Evolutionary conservation across 2,113 vertebrate genomes (phyloP), one percentile per base, ranked within the genome.

Genomic region (Thymallus thymallus): DNA sequence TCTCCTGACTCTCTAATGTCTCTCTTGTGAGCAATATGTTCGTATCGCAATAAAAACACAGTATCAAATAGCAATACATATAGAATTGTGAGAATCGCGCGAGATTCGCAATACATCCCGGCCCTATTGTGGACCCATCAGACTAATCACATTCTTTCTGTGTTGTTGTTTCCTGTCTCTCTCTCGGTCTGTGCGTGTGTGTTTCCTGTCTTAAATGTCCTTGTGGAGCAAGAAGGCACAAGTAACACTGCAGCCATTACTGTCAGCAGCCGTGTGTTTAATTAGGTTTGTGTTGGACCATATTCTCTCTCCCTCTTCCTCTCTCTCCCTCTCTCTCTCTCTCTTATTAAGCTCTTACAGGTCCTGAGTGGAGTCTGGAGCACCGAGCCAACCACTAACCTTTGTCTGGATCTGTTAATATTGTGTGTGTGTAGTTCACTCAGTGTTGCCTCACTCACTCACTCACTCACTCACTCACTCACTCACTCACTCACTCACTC

Each of bases 211-310:
- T 14, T 5, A 23, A 41, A 16, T 48, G 60, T 55, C 60, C 68
- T 69, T 55, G 16, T 46, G 68, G 74, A 60, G 32, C 29, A 41
- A 41, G 35, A 41, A 16, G 20, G 1, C 16, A 68, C 41, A 58
- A 71, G 64, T 51, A 63, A n/a, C 14, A 35, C 67, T 51, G 60
- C 18, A 30, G 68, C 66, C 74, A 75, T 63, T 75, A 75, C 61
- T 29, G 58, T 24, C 60, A 2, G 26, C n/a, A 55, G 9, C 9
- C 35, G 14, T 55, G 51, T 55, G 51, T 55, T 55, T 55, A 55
- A 55, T 55, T 55, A 20, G 51, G 51, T 55, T 55, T 55, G 51
- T 55, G 51, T 55, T 55, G 51, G 16, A 20, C 51, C 51, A 18
- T 20, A 16, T 55, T 55, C 20, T 23, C n/a, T 22, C 7, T 20